A percentile compares a stretch with the other conserved stretches of the same genome.
These are phyloP conservation scores for Drosophila kambysellisi DNA, from an alignment of 2,888 invertebrate genomes.

Conservation along the genomic window DNA sequence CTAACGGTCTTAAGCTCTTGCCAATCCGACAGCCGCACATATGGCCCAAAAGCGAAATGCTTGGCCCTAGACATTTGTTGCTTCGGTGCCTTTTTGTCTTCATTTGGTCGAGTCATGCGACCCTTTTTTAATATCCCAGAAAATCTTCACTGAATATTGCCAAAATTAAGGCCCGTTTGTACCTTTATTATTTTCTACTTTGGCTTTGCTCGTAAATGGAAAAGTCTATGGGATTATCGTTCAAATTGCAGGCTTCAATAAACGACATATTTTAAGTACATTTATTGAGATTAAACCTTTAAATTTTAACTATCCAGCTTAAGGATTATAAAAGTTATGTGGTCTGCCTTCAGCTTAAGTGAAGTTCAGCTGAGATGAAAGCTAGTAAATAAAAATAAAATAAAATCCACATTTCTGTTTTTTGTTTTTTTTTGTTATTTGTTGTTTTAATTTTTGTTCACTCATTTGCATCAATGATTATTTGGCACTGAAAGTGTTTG, in stretches of 20 bases:
- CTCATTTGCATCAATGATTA: constrained; percentile 26
- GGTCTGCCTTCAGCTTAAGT: neutral
- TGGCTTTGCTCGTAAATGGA: constrained; percentile 35
- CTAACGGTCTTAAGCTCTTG: constrained; percentile 24
- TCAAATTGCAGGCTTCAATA: constrained; percentile 44
- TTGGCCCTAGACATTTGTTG: constrained; percentile 26
- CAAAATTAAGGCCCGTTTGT: constrained; percentile 59
- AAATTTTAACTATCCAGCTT: constrained; percentile 30
- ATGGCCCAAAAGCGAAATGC: constrained; percentile 5
- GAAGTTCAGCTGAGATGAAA: neutral
- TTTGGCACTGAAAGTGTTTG: constrained; percentile 23
- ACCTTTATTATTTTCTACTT: constrained; percentile 49
- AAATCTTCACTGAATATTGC: constrained; percentile 53
- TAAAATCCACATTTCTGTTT: neutral
- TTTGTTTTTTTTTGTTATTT: neutral
- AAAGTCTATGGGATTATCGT: constrained; percentile 59
- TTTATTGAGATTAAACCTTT: constrained; percentile 32
- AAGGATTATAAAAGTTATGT: constrained; percentile 20
- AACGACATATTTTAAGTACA: constrained; percentile 27
- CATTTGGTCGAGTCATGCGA: constrained; percentile 41
- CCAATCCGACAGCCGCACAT: constrained; percentile 18
- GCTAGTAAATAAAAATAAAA: neutral
- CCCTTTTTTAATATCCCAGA: constrained; percentile 55
- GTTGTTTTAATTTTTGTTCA: constrained; percentile 10
- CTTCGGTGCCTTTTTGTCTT: constrained; percentile 31